Evolutionary conservation across 92 coral and sea anemone genomes (phyloP).

Genomic region (Epizoanthus stellaris): DNA sequence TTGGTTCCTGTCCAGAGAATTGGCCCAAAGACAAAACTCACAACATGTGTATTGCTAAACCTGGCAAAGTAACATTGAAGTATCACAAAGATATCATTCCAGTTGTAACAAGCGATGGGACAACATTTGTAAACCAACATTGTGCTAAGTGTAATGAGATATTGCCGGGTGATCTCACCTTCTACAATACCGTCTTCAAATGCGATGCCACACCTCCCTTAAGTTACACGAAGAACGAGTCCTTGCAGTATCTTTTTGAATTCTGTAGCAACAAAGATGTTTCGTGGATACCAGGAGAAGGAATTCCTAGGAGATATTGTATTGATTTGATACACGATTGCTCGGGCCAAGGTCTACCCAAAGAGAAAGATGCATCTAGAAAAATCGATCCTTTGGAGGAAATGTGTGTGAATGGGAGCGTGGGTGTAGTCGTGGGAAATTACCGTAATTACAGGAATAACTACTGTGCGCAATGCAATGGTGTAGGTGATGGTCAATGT

Average conservation of each 20-base stretch:
- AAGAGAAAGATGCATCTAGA: background rate
- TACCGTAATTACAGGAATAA: background rate
- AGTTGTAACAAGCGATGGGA: slow-evolving; percentile 7
- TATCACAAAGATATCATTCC: slow-evolving; percentile 2
- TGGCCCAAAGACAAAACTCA: background rate
- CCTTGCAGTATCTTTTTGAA: background rate
- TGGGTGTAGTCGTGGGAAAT: background rate
- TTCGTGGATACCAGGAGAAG: background rate
- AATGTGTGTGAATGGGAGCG: slow-evolving; percentile 4
- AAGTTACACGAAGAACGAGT: background rate
- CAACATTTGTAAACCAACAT: slow-evolving; percentile 2
- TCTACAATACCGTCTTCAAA: slow-evolving; percentile 13
- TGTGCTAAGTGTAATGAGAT: slow-evolving; percentile 12
- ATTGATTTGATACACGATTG: background rate
- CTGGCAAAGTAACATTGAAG: background rate
- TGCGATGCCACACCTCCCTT: slow-evolving; percentile 7
- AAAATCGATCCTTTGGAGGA: background rate
- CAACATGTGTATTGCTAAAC: slow-evolving; percentile 15
- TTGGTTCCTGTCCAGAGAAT: background rate
- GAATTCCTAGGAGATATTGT: slow-evolving; percentile 7
- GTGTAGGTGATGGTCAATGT: background rate
- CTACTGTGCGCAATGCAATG: background rate
- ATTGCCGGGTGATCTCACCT: background rate
- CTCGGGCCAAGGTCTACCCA: background rate
- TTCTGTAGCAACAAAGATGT: background rate